A percentile compares a stretch with the other conserved stretches of the same genome.
phyloP scores from a whole-genome alignment of 2,888 invertebrate genomes.

The Pheosia gnoma region DNA sequence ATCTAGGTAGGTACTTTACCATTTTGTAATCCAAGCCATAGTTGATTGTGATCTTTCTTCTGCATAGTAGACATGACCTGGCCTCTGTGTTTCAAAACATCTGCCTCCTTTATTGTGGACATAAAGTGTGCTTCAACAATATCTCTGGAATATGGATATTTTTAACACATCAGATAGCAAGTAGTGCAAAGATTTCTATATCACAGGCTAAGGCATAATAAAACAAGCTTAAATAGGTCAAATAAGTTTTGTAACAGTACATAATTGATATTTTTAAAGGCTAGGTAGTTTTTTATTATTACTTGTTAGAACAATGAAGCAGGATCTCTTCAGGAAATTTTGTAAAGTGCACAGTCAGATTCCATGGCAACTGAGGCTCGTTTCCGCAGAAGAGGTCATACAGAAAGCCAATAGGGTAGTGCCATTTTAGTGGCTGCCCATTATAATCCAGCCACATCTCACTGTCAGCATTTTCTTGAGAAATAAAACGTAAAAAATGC shows the following conservation, averaged over 20 bases:
- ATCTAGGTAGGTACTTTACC: slow-evolving; percentile 78
- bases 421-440: slow-evolving; percentile 96
- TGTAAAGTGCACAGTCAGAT: slow-evolving; percentile 96
- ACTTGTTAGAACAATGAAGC: slow-evolving; percentile 94
- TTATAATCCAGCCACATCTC: slow-evolving; percentile 98
- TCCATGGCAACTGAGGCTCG: slow-evolving; percentile 95
- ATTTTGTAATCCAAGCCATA: slow-evolving; percentile 97
- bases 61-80: slow-evolving; percentile 96
- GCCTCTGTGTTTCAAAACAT: slow-evolving; percentile 97
- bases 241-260: too few relatives aligned
- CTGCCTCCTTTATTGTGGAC: slow-evolving; percentile 98
- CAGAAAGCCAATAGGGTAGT: slow-evolving; percentile 94
- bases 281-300: slow-evolving; percentile 33
- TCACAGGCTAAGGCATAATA: too few relatives aligned
- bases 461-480: slow-evolving; percentile 91
- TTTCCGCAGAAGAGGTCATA: slow-evolving; percentile 90
- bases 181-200: too few relatives aligned
- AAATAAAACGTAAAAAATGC: slow-evolving; percentile 93
- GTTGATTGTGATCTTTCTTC: slow-evolving; percentile 97
- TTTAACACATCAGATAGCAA: too few relatives aligned
- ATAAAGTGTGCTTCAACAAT: slow-evolving; percentile 97
- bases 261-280: too few relatives aligned
- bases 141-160: slow-evolving; percentile 85
- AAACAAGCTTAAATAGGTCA: too few relatives aligned
- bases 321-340: slow-evolving; percentile 96